Base-by-base conservation (phyloP, 2,888 invertebrate genomes). In the Chloroclysta siterata region DNA sequence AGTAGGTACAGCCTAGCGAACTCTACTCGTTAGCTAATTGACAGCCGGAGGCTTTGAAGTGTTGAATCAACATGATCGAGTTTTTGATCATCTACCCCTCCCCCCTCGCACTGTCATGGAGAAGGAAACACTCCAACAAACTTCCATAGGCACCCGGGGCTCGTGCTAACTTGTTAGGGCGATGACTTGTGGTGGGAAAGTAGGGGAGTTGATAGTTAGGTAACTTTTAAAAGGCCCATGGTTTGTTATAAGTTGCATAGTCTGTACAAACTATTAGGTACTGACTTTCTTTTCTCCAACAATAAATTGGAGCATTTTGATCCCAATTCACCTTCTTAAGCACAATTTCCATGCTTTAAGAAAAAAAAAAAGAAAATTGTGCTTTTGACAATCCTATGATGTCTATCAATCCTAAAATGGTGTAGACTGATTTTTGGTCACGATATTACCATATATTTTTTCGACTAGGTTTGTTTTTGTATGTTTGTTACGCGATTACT, bases 101-200 rank as follows among this genome's bases (percentile, higher is more conserved):
- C 14, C 52, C 17, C n/a, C 53, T 17, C 13, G 22, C 41, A 29
- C 53, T 46, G 48, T 53, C 54, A 47, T 11, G 42, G 53, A 33
- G 39, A 28, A 29, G 15, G 15, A 57, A 50, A 68, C 67, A 66
- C 63, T 61, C 65, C 53, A 57, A 66, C 55, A 64, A 79, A 72
- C 56, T 77, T 78, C 71, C 68, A 69, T 69, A 71, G 71, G 72
- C 74, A 72, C 70, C 72, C 68, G 58, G 71, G 69, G 64, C 69
- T 71, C 69, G 72, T 71, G 67, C 61, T 66, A 72, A 71, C 68
- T 70, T 63, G 62, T 70, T 69, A 66, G 61, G 55, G 63, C 56
- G 39, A 62, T 63, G 61, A 51, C 51, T 63, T 54, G 14, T 39
- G 44, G 54, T 36, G 56, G 36, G 54, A 47, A 50, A 42, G 46